Evolutionary conservation across 2,113 vertebrate species (phyloP), one percentile per base, ranked within the genome.

Genomic region (Speoplatyrhinus poulsoni): DNA sequence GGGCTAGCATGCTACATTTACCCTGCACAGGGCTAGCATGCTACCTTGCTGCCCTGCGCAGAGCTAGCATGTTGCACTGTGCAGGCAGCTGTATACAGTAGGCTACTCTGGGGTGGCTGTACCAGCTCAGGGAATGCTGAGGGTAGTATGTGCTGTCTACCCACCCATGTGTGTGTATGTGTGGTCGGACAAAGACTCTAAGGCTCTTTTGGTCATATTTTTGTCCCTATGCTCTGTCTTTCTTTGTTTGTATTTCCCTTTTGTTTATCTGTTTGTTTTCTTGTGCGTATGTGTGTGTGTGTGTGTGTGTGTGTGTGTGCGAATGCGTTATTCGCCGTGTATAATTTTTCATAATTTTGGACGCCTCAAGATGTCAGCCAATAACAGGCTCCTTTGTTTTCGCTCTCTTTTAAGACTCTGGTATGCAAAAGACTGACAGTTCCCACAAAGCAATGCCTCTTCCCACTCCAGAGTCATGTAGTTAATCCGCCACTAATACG

Each of bases 401-500:
- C 49, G 0, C 4, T 41, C 7, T 5, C 49, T 50, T 50, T 50
- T 12, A 4, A 13, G 46, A 75, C 55, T 48, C 52, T 41, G 17
- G 46, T 70, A 26, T 50, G 19, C 63, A 60, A 75, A 75, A 68
- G 64, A 81, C 26, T 52, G 75, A 70, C 57, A 66, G 68, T 50
- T 47, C 52, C 56, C 50, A 60, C 49, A 50, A 72, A 15, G 33
- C 59, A 73, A 62, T 72, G 72, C 71, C 63, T 54, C 5, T 62
- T 67, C 80, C 77, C 74, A 70, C 64, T 73, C 70, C 74, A 69
- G 72, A 61, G 65, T 72, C 63, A 78, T 78, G 75, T 73, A 13
- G 61, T 58, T 76, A 84, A 86, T 83, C 84, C 75, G 60, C 65
- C 46, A 71, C 74, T 79, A 61, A 80, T 79, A 80, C 73, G 67